These are phyloP conservation scores for Metaphire vulgaris DNA, from an alignment of 1,140 invertebrate genomes.

Conservation along the genomic window DNA sequence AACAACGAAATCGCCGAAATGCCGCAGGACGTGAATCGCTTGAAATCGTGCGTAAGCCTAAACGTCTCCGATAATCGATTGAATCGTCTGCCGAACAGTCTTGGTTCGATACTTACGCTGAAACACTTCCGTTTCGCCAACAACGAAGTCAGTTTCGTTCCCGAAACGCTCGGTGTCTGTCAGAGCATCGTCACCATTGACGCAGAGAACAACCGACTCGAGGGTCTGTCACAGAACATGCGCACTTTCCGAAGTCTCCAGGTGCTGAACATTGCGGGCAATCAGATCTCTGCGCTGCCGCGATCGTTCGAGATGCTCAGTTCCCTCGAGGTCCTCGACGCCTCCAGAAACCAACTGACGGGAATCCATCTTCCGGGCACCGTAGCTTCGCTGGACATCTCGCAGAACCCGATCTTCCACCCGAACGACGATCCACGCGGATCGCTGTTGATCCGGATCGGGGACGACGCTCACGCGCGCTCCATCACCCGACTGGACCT, in stretches of 20 bases:
- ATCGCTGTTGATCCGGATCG: slow-evolving; percentile 42
- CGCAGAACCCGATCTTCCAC: slow-evolving; percentile 38
- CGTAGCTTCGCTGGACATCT: slow-evolving; percentile 38
- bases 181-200: slow-evolving; percentile 39
- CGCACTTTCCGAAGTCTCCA: slow-evolving; percentile 43
- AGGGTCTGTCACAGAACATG: slow-evolving; percentile 39
- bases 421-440: slow-evolving; percentile 40
- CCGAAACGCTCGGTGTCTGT: slow-evolving; percentile 37
- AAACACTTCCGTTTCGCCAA: slow-evolving; percentile 40
- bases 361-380: slow-evolving; percentile 41
- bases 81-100: slow-evolving; percentile 39
- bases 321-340: slow-evolving; percentile 37
- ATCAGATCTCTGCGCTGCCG: slow-evolving; percentile 43
- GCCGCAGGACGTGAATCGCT: slow-evolving; percentile 16
- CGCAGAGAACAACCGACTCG: slow-evolving; percentile 41
- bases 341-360: slow-evolving; percentile 41
- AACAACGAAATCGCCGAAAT: slow-evolving; percentile 25
- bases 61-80: slow-evolving; percentile 38
- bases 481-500: slow-evolving; percentile 39
- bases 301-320: slow-evolving; percentile 42
- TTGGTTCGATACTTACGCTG: slow-evolving; percentile 42
- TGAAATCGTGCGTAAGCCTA: slow-evolving; percentile 16
- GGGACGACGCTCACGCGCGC: slow-evolving; percentile 42
- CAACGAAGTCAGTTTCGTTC: slow-evolving; percentile 41
- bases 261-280: slow-evolving; percentile 39